Percentiles rank a stretch among this genome's conserved stretches.
Evolutionary conservation across 30 jellyfish, hydroid and myxozoan species (phyloP).

Genomic region (Phacellophora camtschatica): DNA sequence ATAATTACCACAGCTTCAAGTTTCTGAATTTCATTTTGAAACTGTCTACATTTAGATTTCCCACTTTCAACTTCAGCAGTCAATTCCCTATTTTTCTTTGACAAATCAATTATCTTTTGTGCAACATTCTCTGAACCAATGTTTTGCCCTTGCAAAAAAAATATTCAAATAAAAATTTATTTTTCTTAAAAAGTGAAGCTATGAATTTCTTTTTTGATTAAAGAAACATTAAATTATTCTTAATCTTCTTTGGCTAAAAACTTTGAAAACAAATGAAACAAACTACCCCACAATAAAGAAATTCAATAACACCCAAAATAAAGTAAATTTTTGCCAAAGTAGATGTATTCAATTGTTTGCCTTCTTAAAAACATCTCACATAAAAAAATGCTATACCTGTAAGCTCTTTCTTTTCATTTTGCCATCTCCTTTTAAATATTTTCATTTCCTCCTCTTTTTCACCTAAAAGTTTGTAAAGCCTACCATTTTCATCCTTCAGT

Average conservation of each 20-base stretch:
- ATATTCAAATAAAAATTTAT: no score
- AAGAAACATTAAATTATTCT: no score
- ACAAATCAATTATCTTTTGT: constrained; percentile 83
- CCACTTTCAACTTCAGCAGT: constrained; percentile 88
- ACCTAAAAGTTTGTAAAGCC: constrained; percentile 80
- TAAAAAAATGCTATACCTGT: constrained; percentile 35
- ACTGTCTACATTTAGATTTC: constrained; percentile 59
- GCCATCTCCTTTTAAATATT: constrained; percentile 86
- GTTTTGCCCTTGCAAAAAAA: constrained; percentile 40
- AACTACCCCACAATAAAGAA: no score
- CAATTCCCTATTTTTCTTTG: constrained; percentile 81
- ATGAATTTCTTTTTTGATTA: no score
- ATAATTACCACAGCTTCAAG: constrained; percentile 58
- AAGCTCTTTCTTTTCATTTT: constrained; percentile 81
- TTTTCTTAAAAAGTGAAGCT: no score
- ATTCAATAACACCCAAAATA: no score
- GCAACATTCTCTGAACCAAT: constrained; percentile 96
- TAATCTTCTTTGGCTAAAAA: no score
- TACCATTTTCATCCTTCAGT: constrained; percentile 94
- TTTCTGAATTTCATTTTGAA: constrained; percentile 47
- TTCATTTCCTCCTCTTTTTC: constrained; percentile 90
- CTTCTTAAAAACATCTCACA: no score
- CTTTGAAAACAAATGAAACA: no score
- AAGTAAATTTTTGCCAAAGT: no score
- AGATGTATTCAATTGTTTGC: no score